Base-by-base conservation (phyloP, 2,888 invertebrate species). In the Lacanobia wlatinum region DNA sequence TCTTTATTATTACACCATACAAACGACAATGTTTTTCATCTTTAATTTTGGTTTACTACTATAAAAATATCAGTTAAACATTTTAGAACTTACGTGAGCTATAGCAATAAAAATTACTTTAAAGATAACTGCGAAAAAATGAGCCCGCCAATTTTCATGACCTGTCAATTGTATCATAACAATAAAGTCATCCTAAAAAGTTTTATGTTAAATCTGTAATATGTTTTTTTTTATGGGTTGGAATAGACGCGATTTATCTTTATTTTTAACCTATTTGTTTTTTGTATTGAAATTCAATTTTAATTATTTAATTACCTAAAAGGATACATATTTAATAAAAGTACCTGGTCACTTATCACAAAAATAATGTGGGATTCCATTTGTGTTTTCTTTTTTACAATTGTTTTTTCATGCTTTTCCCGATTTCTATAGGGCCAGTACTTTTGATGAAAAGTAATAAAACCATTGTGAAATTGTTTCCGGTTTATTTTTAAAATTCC, bases 321-420 rank as follows among this genome's bases (percentile, higher is more conserved):
- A 38, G 6, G 40, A 38, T 21, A 38, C 40, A 1, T 38, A 6
- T 34, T n/a, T 21, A 4, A 18, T 14, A 28, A n/a, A 23, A 23
- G 23, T 14, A 76, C 59, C 65, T 66, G 28, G 56, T 7, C 16
- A 46, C 16, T 28, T 28, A 14, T 28, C 9, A n/a, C 9, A 38
- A 56, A 66, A 66, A 56, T 28, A 34, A 34, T 23, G 9, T 38
- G 23, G 23, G 38, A 48, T 56, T 56, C 56, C 48, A 66, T 48
- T 56, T 48, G 9, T 18, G 23, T 46, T 48, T 66, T 56, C n/a
- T n/a, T 34, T 48, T 58, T 56, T 46, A 46, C n/a, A 28, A 28
- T 28, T 34, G 8, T 9, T 40, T 40, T n/a, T 40, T 40, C 40
- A 40, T 40, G 18, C 5, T 40, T 56, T 46, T 56, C 10, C 21